Evolutionary conservation across 2,113 vertebrate genomes (phyloP).

Genomic region (Alectura lathami): DNA sequence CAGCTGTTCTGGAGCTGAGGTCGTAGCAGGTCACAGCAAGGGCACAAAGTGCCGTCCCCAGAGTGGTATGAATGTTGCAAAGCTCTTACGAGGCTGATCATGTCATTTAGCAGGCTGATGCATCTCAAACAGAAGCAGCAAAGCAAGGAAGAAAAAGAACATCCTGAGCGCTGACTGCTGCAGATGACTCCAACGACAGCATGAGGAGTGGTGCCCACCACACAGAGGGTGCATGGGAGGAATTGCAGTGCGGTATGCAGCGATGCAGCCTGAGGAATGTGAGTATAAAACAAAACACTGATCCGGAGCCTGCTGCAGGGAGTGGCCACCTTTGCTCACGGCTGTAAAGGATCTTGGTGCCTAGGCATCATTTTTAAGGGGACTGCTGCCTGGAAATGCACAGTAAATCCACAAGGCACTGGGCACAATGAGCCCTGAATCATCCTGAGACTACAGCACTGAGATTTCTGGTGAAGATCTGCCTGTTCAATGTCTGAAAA

Average conservation of each 20-base stretch:
- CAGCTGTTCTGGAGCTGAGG: accelerated
- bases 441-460: background rate
- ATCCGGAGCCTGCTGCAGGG: background rate
- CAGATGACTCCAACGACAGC: background rate
- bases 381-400: background rate
- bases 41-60: background rate
- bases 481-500: background rate
- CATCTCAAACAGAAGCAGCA: background rate
- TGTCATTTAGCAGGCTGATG: background rate
- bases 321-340: background rate
- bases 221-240: background rate
- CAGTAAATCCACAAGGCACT: background rate
- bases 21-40: background rate
- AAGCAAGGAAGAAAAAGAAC: background rate
- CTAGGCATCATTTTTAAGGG: accelerated
- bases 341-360: background rate
- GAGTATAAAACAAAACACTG: background rate
- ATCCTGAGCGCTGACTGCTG: background rate
- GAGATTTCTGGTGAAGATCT: background rate
- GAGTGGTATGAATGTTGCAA: background rate
- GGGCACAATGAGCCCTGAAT: background rate
- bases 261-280: background rate
- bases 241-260: accelerated
- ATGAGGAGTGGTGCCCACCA: accelerated
- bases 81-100: background rate